phyloP scores from a whole-genome alignment of 2,888 invertebrate species.

The Acleris sparsana region DNA sequence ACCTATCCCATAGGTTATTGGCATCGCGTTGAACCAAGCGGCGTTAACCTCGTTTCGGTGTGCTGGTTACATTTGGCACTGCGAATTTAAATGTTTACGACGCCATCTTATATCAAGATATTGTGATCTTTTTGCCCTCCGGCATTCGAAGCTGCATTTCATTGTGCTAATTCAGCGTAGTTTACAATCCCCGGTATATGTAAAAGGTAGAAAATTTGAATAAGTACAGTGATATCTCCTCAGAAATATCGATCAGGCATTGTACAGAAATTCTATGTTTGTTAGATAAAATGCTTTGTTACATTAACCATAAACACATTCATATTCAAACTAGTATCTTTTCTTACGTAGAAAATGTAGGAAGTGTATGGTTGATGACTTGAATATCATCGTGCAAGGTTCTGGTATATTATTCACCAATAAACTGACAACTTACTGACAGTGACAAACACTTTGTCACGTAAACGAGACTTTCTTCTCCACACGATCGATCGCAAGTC shows the following conservation, averaged over 20 bases:
- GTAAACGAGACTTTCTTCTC: slow-evolving; percentile 13
- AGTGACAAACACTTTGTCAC: slow-evolving; percentile 22
- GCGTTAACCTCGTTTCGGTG: slow-evolving; percentile 32
- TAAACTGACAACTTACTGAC: slow-evolving; percentile 24
- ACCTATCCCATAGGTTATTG: slow-evolving; percentile 45
- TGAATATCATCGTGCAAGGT: background rate
- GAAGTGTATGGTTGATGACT: background rate
- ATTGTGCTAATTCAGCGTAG: slow-evolving; percentile 19
- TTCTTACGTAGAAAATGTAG: too few species aligned
- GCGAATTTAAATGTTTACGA: slow-evolving; percentile 21
- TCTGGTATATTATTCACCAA: background rate
- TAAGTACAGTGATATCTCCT: background rate
- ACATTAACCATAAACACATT: too few species aligned
- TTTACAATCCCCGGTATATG: slow-evolving; percentile 12
- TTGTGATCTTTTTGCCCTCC: slow-evolving; percentile 1
- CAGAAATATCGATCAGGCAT: background rate
- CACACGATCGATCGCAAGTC: slow-evolving; percentile 11
- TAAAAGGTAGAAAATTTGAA: slow-evolving; percentile 4
- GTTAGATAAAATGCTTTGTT: background rate
- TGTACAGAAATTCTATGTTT: background rate
- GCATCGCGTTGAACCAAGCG: slow-evolving; percentile 43
- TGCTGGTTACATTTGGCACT: slow-evolving; percentile 27
- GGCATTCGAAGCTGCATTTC: slow-evolving; percentile 14
- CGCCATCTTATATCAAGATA: slow-evolving; percentile 2
- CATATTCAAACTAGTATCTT: too few species aligned